A percentile compares a stretch with the other conserved stretches of the same genome.
phyloP scores from a whole-genome alignment of 2,797 vertebrate genomes.

The Lagocephalus sceleratus region DNA sequence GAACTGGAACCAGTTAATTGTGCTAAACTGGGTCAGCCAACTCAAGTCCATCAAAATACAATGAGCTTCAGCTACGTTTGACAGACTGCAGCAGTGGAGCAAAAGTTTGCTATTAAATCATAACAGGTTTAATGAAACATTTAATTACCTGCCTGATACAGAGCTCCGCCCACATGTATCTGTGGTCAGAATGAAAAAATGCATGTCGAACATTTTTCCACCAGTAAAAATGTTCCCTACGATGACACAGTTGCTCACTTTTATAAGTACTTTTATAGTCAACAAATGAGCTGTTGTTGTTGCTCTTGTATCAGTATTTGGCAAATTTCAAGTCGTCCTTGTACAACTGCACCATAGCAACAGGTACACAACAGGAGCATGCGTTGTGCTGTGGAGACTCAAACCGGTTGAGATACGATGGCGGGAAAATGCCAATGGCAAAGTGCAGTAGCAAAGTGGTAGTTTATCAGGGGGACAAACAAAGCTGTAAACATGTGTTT shows the following conservation, averaged over 20 bases:
- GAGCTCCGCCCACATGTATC: no score
- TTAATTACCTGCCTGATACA: no score
- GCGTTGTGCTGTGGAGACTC: neutral
- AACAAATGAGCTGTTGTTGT: neutral
- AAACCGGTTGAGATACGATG: neutral
- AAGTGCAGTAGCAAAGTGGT: slow-evolving; percentile 6
- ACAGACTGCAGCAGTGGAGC: no score
- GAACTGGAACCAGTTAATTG: neutral
- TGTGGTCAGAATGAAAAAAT: no score
- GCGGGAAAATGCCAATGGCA: neutral
- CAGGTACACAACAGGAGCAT: neutral
- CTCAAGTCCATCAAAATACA: no score
- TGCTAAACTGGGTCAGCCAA: no score
- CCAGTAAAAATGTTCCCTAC: no score
- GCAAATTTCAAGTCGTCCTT: no score
- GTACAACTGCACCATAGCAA: neutral
- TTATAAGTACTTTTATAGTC: neutral
- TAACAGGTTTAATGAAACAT: no score
- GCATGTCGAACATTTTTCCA: no score
- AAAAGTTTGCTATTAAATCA: no score
- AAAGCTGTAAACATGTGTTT: slow-evolving; percentile 47
- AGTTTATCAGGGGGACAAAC: slow-evolving; percentile 44
- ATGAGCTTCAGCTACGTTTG: no score
- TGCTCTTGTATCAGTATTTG: neutral
- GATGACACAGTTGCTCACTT: neutral